These are phyloP conservation scores for Gymnosoma rotundatum DNA, from an alignment of 2,888 invertebrate species.

Conservation along the genomic window DNA sequence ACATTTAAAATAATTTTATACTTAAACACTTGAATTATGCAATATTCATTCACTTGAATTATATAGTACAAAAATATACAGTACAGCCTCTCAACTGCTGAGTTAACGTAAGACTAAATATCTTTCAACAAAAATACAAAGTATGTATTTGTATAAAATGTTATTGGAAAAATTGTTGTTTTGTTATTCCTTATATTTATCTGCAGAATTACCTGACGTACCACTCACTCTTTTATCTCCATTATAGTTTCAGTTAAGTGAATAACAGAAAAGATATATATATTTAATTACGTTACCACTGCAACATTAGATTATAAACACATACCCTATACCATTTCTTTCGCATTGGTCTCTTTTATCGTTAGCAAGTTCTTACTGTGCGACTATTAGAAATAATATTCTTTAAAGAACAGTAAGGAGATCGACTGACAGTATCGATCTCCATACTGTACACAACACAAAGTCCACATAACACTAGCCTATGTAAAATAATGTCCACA, in stretches of 20 bases:
- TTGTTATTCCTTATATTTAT: slow-evolving; percentile 7
- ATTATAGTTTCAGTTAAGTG: slow-evolving; percentile 2
- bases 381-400: no score
- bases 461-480: no score
- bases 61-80: background rate
- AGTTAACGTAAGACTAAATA: slow-evolving; percentile 11
- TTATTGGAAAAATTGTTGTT: background rate
- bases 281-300: background rate
- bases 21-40: background rate
- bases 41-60: background rate
- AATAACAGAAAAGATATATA: background rate
- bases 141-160: slow-evolving; percentile 16
- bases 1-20: background rate
- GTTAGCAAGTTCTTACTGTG: no score
- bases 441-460: no score
- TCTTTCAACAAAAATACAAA: background rate
- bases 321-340: no score
- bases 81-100: slow-evolving; percentile 6
- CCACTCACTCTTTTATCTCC: slow-evolving; percentile 1
- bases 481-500: no score
- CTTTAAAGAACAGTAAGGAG: no score
- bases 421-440: no score
- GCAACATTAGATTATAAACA: background rate
- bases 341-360: no score
- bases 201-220: slow-evolving; percentile 29